Base-by-base conservation (phyloP, 2,113 vertebrate genomes). In the Taxidea taxus region DNA sequence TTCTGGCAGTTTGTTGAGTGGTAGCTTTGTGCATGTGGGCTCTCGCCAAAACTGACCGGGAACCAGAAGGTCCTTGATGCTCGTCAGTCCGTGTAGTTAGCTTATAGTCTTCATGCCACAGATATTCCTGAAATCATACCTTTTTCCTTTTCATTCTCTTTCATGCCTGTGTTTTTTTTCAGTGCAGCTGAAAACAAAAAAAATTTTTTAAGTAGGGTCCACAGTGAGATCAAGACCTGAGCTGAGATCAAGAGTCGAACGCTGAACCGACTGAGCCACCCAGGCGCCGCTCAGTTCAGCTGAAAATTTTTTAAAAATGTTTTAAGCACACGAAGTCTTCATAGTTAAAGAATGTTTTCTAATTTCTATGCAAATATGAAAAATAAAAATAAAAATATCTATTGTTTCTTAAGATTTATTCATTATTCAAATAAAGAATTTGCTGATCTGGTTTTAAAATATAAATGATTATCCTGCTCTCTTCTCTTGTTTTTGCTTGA, bases 11-110 rank as follows among this genome's bases (percentile, higher is more conserved):
- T 74, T 93, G 37, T 92, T 96, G 80, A 47, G 16, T 47, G 74
- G 39, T 94, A 60, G 51, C 64, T 2, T 64, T 90, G 90, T 86
- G 62, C 37, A 87, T 86, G 37, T 91, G 95, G 89, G 95, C 92
- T 81, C 60, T 14, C 18, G 86, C 93, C 31, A 95, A 81, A 90
- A 70, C 15, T 10, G 87, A 93, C 78, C 27, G 16, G 47, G 87
- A 96, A 39, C 95, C 82, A 37, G 66, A 94, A 58, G 66, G 89
- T 85, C 60, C 34, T 58, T 78, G 18, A 92, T 95, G 70, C 95
- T 91, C 3, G 51, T 23, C 90, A 83, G 12, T 75, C 18, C 82
- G 96, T 60, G 62, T 31, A 14, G 39, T 23, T 16, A 12, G 14
- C 29, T 6, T 34, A 3, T 0, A 20, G 18, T 44, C 42, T 2